Conservation (phyloP, 2,888 invertebrate genomes). For the Lymantria monacha region DNA sequence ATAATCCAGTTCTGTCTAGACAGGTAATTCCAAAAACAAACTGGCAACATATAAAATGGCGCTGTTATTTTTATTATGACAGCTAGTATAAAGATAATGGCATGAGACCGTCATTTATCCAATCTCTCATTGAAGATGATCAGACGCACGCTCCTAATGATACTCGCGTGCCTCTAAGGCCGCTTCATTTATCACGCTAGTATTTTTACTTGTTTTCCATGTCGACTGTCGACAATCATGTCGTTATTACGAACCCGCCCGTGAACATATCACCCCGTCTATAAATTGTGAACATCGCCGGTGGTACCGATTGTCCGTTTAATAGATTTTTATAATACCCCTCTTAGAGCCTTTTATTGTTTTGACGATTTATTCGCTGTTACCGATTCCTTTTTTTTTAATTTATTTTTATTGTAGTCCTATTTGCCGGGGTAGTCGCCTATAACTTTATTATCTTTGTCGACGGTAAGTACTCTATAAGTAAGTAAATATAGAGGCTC, state of each 20-base stretch:
- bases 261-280: conserved; percentile 67
- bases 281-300: conserved; percentile 77
- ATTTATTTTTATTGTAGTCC: conserved; percentile 19
- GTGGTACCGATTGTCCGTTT: conserved; percentile 65
- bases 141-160: conserved; percentile 50
- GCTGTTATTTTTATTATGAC: conserved; percentile 21
- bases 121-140: conserved; percentile 27
- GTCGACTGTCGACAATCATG: conserved; percentile 76
- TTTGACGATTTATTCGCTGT: conserved; percentile 38
- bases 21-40: conserved; percentile 13
- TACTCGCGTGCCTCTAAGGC: conserved; percentile 61
- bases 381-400: conserved; percentile 27
- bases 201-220: conserved; percentile 76
- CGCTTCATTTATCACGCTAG: conserved; percentile 69
- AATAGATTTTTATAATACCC: conserved; percentile 68
- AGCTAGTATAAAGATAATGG: conserved; percentile 26
- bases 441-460: conserved; percentile 25
- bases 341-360: conserved; percentile 44
- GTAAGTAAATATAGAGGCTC: too few relatives aligned
- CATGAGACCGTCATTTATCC: conserved; percentile 21
- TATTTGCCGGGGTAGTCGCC: conserved; percentile 20
- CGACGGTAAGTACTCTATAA: background rate
- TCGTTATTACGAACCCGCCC: conserved; percentile 74
- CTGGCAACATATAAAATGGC: conserved; percentile 16
- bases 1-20: conserved; percentile 19